These are phyloP conservation scores for Leptobrachium ailaonicum DNA, from an alignment of 2,113 vertebrate genomes.

Conservation along the genomic window DNA sequence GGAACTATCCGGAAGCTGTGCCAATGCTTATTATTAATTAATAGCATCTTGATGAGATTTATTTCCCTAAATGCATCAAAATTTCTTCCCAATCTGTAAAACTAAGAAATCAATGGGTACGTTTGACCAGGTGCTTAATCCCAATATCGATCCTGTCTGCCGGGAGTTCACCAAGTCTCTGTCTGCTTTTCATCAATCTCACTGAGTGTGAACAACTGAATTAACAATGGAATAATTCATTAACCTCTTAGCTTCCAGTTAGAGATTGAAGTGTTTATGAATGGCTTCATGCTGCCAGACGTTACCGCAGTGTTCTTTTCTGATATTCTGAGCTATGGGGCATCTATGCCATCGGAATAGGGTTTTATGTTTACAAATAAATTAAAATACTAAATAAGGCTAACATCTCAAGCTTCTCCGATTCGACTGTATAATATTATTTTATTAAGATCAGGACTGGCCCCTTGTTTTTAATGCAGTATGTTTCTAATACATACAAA, in stretches of 20 bases:
- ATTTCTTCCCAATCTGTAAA: slow-evolving; percentile 47
- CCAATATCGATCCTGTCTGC: slow-evolving; percentile 48
- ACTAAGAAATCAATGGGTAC: slow-evolving; percentile 41
- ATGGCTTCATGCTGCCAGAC: neutral
- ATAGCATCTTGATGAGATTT: slow-evolving; percentile 46
- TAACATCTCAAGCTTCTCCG: too few relatives aligned
- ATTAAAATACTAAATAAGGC: too few relatives aligned
- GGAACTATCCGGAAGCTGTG: neutral
- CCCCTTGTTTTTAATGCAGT: too few relatives aligned
- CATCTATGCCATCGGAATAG: too few relatives aligned
- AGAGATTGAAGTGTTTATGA: neutral
- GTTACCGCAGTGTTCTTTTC: neutral
- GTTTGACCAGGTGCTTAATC: slow-evolving; percentile 48
- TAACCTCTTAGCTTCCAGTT: neutral
- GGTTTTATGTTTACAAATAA: too few relatives aligned
- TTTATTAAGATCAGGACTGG: too few relatives aligned
- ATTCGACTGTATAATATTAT: too few relatives aligned
- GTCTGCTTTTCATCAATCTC: slow-evolving; percentile 38
- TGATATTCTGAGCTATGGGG: neutral
- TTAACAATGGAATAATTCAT: slow-evolving; percentile 42
- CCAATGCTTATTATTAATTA: slow-evolving; percentile 42
- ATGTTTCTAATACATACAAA: too few relatives aligned
- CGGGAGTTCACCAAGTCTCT: slow-evolving; percentile 43
- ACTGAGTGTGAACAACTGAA: slow-evolving; percentile 25
- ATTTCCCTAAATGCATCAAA: slow-evolving; percentile 47